A percentile compares a stretch with the other conserved stretches of the same genome.
Evolutionary conservation across 2,797 vertebrate species (phyloP).

Genomic region (Myripristis murdjan): DNA sequence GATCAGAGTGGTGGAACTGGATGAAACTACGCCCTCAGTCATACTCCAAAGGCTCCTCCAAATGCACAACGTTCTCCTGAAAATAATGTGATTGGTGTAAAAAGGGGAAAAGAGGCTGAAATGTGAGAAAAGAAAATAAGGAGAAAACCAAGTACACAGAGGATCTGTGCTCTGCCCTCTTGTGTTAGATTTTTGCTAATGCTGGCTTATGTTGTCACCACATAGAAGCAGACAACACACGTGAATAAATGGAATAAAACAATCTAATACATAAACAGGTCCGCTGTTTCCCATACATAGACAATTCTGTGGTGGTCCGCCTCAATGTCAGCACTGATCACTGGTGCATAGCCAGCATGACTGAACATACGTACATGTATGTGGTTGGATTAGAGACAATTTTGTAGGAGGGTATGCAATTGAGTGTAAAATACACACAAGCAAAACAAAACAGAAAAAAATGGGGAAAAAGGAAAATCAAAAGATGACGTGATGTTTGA

Average conservation of each 20-base stretch:
- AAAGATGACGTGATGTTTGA: not conserved
- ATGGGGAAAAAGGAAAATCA: no score
- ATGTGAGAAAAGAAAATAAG: not conserved
- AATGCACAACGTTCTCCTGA: conserved; percentile 76
- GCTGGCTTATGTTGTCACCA: not conserved
- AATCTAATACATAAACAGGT: not conserved
- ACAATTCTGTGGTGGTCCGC: no score
- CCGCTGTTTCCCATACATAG: no score
- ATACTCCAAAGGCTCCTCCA: conserved; percentile 72
- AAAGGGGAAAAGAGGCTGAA: not conserved
- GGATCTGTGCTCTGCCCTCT: conserved; percentile 5
- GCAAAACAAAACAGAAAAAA: not conserved
- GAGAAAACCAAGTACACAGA: not conserved
- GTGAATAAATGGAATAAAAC: not conserved
- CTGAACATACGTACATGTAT: no score
- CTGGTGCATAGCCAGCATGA: not conserved
- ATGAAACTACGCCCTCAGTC: conserved; percentile 65
- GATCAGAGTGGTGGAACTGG: not conserved
- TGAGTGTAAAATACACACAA: not conserved
- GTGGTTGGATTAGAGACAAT: not conserved
- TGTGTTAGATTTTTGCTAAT: conserved; percentile 1
- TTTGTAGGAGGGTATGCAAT: no score
- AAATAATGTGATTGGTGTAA: not conserved
- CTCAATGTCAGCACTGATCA: no score
- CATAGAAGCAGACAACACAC: not conserved